phyloP scores from a whole-genome alignment of 2,888 invertebrate genomes.

The Oscheius sp. region DNA sequence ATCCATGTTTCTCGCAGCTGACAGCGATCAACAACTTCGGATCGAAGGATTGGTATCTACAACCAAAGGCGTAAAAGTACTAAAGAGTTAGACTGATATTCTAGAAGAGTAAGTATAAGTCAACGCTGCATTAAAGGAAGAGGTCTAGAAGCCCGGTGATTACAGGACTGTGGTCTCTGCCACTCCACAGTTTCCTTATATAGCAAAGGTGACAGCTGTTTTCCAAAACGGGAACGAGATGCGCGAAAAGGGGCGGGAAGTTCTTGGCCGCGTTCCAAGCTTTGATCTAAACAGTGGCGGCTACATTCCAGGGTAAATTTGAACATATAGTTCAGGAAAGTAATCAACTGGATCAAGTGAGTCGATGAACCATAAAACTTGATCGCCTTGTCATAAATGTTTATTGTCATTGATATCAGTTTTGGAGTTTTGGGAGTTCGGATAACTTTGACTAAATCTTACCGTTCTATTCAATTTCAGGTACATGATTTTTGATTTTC shows the following conservation, averaged over 20 bases:
- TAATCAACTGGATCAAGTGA: not conserved
- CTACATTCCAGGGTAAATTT: not conserved
- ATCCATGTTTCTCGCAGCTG: too few species aligned
- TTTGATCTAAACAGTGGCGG: not conserved
- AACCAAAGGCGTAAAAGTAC: too few species aligned
- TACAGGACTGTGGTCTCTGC: conserved; percentile 1
- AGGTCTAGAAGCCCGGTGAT: not conserved
- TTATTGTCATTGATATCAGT: not conserved
- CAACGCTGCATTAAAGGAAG: too few species aligned
- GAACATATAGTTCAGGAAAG: not conserved
- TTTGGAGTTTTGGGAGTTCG: not conserved
- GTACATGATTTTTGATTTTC: too few species aligned
- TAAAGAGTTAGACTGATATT: not conserved
- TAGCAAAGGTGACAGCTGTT: conserved; percentile 30
- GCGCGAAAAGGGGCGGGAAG: conserved; percentile 24
- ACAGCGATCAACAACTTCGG: too few species aligned
- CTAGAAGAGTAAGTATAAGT: not conserved
- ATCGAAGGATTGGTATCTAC: too few species aligned
- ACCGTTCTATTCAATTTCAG: too few species aligned
- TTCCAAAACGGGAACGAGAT: conserved; percentile 24
- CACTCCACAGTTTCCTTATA: conserved; percentile 2
- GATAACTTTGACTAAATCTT: too few species aligned
- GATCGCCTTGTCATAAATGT: not conserved
- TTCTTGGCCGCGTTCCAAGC: conserved; percentile 22
- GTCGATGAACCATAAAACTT: not conserved